phyloP scores from a whole-genome alignment of 1,140 invertebrate species.

The Nasonia longicornis region DNA sequence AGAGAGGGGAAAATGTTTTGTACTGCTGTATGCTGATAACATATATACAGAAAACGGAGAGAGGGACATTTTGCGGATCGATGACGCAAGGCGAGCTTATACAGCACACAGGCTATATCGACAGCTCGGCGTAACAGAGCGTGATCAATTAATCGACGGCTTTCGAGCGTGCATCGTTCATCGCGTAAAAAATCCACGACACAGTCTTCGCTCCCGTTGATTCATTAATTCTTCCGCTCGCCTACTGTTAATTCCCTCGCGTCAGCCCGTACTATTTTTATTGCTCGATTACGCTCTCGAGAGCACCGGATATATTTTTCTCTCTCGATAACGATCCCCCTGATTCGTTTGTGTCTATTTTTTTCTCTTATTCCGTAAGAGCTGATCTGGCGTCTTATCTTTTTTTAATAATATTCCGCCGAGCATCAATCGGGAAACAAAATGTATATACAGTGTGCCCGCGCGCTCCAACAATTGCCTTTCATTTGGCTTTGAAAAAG shows the following conservation, averaged over 20 bases:
- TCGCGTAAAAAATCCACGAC: slow-evolving; percentile 32
- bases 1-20: not conserved
- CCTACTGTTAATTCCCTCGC: slow-evolving; percentile 7
- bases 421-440: not conserved
- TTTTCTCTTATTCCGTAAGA: not conserved
- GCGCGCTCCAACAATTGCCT: slow-evolving; percentile 7
- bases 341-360: not conserved
- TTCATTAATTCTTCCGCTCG: slow-evolving; percentile 38
- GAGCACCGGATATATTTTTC: not conserved
- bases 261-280: slow-evolving; percentile 24
- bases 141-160: slow-evolving; percentile 39
- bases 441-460: not conserved
- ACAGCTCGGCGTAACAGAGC: slow-evolving; percentile 13
- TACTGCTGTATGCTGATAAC: no score
- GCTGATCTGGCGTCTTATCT: no score
- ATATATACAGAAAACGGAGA: not conserved
- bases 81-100: slow-evolving; percentile 22
- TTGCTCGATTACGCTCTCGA: slow-evolving; percentile 18
- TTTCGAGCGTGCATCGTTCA: slow-evolving; percentile 8
- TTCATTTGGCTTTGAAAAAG: slow-evolving; percentile 23
- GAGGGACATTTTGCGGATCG: slow-evolving; percentile 22
- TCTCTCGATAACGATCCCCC: no score
- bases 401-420: not conserved
- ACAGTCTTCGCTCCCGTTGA: slow-evolving; percentile 22
- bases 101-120: slow-evolving; percentile 6